These are phyloP conservation scores for Thamnaconus septentrionalis DNA, from an alignment of 2,113 vertebrate species.

Conservation along the genomic window DNA sequence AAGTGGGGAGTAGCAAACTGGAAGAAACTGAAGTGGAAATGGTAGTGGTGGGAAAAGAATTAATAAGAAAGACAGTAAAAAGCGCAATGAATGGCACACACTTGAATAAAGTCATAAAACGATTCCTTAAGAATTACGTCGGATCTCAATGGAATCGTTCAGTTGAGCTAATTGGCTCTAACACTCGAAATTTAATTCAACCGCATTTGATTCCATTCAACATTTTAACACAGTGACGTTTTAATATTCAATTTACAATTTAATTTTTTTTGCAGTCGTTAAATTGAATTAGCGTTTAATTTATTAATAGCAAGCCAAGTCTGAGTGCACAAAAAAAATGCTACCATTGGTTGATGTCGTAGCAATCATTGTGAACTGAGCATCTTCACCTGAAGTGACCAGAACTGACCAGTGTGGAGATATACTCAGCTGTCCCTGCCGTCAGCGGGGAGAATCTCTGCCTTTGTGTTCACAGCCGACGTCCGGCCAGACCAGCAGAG, in stretches of 20 bases:
- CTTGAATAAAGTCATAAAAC: too few relatives aligned
- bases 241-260: constrained; percentile 8
- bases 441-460: too few relatives aligned
- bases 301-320: neutral
- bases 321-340: neutral
- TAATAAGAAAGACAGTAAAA: too few relatives aligned
- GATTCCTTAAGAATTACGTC: constrained; percentile 6
- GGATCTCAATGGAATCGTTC: constrained; percentile 21
- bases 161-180: constrained; percentile 7
- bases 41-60: too few relatives aligned
- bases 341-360: too few relatives aligned
- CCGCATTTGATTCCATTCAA: constrained; percentile 26
- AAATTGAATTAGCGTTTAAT: constrained; percentile 6
- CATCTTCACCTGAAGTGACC: too few relatives aligned
- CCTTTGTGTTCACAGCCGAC: constrained; percentile 24
- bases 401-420: too few relatives aligned
- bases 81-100: too few relatives aligned
- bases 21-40: too few relatives aligned
- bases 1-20: too few relatives aligned
- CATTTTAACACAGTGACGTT: constrained; percentile 1
- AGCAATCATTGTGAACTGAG: too few relatives aligned
- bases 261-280: neutral
- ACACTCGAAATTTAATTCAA: constrained; percentile 21
- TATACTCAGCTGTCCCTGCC: too few relatives aligned
- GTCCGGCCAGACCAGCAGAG: constrained; percentile 32